These are phyloP conservation scores for Anthonomus grandis DNA, from an alignment of 1,140 invertebrate species.

Conservation along the genomic window DNA sequence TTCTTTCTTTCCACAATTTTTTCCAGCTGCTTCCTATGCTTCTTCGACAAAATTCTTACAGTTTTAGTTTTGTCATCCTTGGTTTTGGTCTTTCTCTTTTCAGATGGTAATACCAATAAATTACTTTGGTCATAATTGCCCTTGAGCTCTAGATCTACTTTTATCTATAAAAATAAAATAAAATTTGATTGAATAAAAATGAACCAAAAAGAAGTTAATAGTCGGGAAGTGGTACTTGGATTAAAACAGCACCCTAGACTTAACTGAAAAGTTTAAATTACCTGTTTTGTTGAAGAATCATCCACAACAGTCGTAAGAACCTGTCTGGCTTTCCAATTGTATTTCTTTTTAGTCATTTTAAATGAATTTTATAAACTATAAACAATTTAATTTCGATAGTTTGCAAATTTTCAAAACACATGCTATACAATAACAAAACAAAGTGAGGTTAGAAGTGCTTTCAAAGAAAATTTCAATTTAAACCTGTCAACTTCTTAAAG, in stretches of 20 bases:
- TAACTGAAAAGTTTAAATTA: slow-evolving; percentile 44
- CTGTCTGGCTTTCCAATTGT: slow-evolving; percentile 74
- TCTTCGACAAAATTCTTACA: slow-evolving; percentile 75
- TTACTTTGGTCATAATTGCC: slow-evolving; percentile 73
- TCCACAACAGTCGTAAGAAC: slow-evolving; percentile 67
- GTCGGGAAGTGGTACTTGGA: background rate
- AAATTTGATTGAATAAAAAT: slow-evolving; percentile 7
- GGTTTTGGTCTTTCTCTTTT: slow-evolving; percentile 75
- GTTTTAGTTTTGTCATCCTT: slow-evolving; percentile 54
- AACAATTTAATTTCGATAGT: no score
- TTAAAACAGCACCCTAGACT: background rate
- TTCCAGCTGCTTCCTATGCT: slow-evolving; percentile 79
- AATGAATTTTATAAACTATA: no score
- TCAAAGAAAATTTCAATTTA: no score
- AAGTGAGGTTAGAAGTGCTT: no score
- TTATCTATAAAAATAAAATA: slow-evolving; percentile 55
- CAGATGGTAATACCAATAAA: slow-evolving; percentile 73
- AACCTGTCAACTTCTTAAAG: no score
- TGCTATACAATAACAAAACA: no score
- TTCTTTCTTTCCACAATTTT: slow-evolving; percentile 84
- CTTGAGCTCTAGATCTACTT: slow-evolving; percentile 58
- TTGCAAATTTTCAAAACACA: no score
- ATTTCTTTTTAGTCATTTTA: slow-evolving; percentile 53
- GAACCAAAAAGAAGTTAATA: slow-evolving; percentile 12
- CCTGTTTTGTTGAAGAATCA: slow-evolving; percentile 64